Conservation (phyloP, 2,888 invertebrate genomes). For the Clepsis dumicolana region DNA sequence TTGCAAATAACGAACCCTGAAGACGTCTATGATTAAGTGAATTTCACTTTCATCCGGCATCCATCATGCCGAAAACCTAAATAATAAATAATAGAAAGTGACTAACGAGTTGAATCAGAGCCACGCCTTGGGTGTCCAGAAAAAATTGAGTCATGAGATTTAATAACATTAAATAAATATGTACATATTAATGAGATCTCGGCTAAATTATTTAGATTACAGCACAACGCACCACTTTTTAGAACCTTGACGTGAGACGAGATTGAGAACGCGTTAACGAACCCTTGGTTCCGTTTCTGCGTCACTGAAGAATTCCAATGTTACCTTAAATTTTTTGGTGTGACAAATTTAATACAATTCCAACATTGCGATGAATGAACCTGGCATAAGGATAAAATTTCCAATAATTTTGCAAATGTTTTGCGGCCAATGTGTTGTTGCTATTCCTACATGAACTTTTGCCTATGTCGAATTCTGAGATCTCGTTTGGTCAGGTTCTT, state of each 20-base stretch:
- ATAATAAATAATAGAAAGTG: conserved; percentile 43
- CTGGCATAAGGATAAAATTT: not conserved
- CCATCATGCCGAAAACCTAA: conserved; percentile 31
- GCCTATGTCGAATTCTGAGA: conserved; percentile 18
- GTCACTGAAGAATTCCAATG: conserved; percentile 16
- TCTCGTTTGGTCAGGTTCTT: conserved; percentile 42
- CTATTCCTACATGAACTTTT: conserved; percentile 47
- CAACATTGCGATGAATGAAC: not conserved
- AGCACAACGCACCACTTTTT: conserved; percentile 12
- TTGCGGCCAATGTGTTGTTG: not conserved
- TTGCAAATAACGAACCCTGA: conserved; percentile 26
- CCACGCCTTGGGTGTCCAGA: conserved; percentile 28
- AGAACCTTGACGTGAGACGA: conserved; percentile 19
- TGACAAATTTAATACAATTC: not conserved
- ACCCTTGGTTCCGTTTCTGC: conserved; percentile 19
- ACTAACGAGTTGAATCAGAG: conserved; percentile 36
- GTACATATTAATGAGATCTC: conserved; percentile 16
- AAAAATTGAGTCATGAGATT: conserved; percentile 31
- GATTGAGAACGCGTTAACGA: conserved; percentile 20
- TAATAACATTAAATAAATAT: conserved; percentile 36
- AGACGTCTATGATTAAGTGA: conserved; percentile 21
- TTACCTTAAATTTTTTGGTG: not conserved
- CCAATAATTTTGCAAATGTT: not conserved
- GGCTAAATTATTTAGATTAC: conserved; percentile 13
- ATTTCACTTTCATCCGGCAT: conserved; percentile 39